These are phyloP conservation scores for Sebastes aleutianus DNA, from an alignment of 2,797 vertebrate genomes.

Conservation along the genomic window DNA sequence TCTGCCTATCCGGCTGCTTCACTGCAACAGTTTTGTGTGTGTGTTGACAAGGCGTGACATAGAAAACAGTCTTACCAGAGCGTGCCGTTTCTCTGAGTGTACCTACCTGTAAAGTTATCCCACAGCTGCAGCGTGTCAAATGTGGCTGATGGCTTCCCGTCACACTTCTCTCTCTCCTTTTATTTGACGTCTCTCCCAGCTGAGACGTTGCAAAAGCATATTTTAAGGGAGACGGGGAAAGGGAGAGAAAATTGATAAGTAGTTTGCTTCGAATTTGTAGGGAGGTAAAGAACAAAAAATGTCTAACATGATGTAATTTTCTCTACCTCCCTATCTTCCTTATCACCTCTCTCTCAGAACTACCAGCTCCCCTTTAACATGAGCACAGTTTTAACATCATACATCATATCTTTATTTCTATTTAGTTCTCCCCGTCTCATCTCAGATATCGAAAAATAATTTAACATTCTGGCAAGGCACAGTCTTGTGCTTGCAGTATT, in stretches of 20 bases:
- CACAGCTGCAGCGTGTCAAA: constrained; percentile 17
- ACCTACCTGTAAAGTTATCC: background rate
- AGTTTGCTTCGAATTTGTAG: background rate
- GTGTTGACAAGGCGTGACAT: background rate
- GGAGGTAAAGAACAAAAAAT: background rate
- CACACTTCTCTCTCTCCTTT: background rate
- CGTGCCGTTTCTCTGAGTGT: background rate
- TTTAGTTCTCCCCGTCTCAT: background rate
- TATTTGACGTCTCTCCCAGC: background rate
- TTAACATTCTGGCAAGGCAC: background rate
- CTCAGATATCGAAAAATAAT: background rate
- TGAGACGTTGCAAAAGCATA: background rate
- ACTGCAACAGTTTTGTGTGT: background rate
- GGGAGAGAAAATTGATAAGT: background rate
- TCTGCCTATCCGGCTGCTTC: background rate
- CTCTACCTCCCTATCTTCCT: background rate
- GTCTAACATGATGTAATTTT: background rate
- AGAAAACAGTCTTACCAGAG: background rate
- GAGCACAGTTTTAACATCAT: background rate
- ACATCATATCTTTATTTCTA: background rate
- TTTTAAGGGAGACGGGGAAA: background rate
- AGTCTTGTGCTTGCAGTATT: background rate
- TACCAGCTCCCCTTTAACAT: background rate
- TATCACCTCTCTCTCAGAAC: background rate
- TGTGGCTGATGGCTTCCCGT: background rate